Evolutionary conservation across 2,888 invertebrate species (phyloP), one percentile per base, ranked within the genome.

Genomic region (Troides oblongomaculatus): DNA sequence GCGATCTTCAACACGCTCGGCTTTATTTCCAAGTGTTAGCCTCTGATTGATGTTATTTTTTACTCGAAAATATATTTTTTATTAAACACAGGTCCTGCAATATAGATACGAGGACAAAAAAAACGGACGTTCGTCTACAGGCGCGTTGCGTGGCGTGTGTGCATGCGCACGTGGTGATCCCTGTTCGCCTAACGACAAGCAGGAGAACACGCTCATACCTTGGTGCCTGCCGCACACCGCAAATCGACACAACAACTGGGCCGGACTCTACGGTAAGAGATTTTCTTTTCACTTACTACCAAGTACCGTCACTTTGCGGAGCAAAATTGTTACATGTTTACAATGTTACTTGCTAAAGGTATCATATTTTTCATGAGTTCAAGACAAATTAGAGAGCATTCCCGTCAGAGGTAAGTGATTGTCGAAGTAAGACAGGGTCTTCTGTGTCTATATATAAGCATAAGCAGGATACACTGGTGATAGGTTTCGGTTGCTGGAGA

Each of bases 171-270:
- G 93, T 14, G 94, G 94, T 36, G 90, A 88, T 71, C 65, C 90
- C 0, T 97, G 97, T 86, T 94, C 95, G 79, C 93, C 93, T 0
- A 85, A 92, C 73, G 96, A 96, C 86, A 94, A 95, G 71, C 97
- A 97, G 90, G 95, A 95, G 84, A 95, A 96, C 86, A 97, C 97
- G 6, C 89, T 97, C 72, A 96, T 97, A 67, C 97, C 97, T 0
- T 97, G 97, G 97, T 97, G 97, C 81, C 91, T 97, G 75, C 97
- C 97, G 14, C 97, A 97, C 84, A 97, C 97, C 1, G 97, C 95
- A 64, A 97, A 97, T 88, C 86, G 97, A 23, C 97, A 97, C 86
- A 96, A 97, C 87, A 93, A 97, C 88, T 97, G 97, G 97, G 95
- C 96, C 0, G 97, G 97, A 0, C 93, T 97, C 53, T 97, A 97